Base-by-base conservation (phyloP, 2,888 invertebrate genomes). In the Hetaerina titia region DNA sequence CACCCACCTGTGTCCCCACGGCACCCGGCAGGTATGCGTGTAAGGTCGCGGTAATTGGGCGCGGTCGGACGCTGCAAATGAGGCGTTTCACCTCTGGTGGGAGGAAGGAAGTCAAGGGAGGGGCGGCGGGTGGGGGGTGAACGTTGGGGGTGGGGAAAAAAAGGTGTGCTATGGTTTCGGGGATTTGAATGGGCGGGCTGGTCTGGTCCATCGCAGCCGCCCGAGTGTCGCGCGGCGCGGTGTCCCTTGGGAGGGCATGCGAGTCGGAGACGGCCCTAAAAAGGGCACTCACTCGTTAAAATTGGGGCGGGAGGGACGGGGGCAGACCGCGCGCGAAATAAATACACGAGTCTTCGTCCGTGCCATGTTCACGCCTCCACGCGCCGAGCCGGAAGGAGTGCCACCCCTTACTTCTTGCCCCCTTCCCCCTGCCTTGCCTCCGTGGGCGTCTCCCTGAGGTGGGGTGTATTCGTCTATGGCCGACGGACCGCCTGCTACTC, bases 41-140 rank as follows among this genome's bases (percentile, higher is more conserved):
- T 81, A 31, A 81, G 81, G 81, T 81, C 81, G 81, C 81, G 31
- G 31, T 81, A 81, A 81, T 81, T 81, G 81, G 81, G 81, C 81
- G 81, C 81, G 81, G 81, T 81, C 31, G 31, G 25, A 31, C 13
- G 81, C 25, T 81, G 81, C 31, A 81, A 81, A 81, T 81, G 81
- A 81, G 31, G 81, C 17, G 45, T 45, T 45, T 45, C 45, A 45
- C 45, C 45, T 45, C 45, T 45, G 45, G 45, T 45, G 69, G 81
- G 31, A n/a, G 31, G 81, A 25, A 13, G 13, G 19, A 69, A 6
- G 69, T 22, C 22, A n/a, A n/a, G n/a, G 69, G n/a, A 69, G 69
- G 2, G 31, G 31, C 81, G 31, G 31, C 31, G 74, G 9, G n/a
- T 9, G 13, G 2, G 74, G 74, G 25, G n/a, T 25, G 74, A 25